Conservation (phyloP, 1,140 invertebrate genomes). For the Callitettix versicolor region DNA sequence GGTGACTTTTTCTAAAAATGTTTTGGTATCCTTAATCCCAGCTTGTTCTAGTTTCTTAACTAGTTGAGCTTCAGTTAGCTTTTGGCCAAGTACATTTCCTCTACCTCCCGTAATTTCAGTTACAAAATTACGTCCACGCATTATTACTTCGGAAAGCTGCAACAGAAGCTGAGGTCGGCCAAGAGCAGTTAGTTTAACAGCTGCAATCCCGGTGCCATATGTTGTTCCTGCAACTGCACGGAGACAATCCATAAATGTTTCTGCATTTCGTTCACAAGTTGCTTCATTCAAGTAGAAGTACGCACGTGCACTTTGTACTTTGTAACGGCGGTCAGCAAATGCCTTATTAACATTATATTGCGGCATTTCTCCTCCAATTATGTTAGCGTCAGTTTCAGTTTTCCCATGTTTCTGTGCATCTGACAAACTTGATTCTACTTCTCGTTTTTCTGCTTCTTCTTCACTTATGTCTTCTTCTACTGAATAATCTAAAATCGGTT, state of each 20-base stretch:
- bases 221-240: constrained; percentile 61
- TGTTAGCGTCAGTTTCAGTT: constrained; percentile 7
- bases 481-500: constrained; percentile 96
- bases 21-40: constrained; percentile 61
- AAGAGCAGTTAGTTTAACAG: constrained; percentile 93
- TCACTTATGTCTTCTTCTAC: constrained; percentile 91
- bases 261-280: constrained; percentile 94
- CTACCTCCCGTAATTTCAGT: constrained; percentile 64
- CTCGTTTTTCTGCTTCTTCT: constrained; percentile 76
- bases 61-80: constrained; percentile 76
- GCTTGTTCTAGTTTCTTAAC: constrained; percentile 70
- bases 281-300: constrained; percentile 98
- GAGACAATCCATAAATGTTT: constrained; percentile 40
- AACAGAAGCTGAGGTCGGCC: constrained; percentile 91
- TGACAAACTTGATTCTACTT: constrained; percentile 67
- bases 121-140: constrained; percentile 88
- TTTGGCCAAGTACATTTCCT: constrained; percentile 71
- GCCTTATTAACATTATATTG: constrained; percentile 86
- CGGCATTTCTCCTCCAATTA: constrained; percentile 39
- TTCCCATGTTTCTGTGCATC: background rate
- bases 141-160: constrained; percentile 95
- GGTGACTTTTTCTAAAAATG: constrained; percentile 84
- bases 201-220: constrained; percentile 88
- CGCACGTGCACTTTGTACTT: constrained; percentile 86
- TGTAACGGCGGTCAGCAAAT: constrained; percentile 88